Percentiles rank a stretch among this genome's conserved stretches.
phyloP scores from a whole-genome alignment of 2,113 vertebrate genomes.

The Mormyrus iriodes region DNA sequence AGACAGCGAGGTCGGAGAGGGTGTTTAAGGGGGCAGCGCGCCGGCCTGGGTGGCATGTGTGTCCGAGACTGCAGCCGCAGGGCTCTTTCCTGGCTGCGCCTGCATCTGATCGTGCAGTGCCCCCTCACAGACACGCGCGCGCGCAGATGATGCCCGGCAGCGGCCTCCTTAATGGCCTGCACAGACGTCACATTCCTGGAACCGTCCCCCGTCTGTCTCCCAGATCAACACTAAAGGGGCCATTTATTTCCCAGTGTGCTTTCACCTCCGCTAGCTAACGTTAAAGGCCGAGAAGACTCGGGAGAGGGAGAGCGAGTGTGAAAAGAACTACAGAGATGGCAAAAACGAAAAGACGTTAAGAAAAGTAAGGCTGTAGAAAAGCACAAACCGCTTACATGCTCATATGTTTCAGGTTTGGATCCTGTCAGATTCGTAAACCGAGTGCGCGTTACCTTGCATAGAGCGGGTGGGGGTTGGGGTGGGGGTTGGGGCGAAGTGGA shows the following conservation, averaged over 20 bases:
- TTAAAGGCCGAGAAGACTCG: not conserved
- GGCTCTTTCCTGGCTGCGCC: not conserved
- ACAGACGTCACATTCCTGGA: conserved; percentile 26
- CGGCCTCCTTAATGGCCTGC: conserved; percentile 10
- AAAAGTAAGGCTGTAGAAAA: not conserved
- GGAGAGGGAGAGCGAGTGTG: not conserved
- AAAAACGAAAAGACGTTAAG: not conserved
- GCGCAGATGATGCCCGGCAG: not conserved
- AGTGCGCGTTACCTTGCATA: not conserved
- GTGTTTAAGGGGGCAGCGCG: not conserved
- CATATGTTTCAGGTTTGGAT: not conserved
- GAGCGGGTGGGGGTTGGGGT: no score
- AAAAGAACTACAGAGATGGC: not conserved
- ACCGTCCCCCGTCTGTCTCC: conserved; percentile 15
- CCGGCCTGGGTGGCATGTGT: not conserved
- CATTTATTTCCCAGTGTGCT: conserved; percentile 15
- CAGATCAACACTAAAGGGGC: conserved; percentile 19
- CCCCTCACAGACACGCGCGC: not conserved
- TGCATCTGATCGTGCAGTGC: not conserved
- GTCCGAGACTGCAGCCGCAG: not conserved
- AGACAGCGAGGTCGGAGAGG: not conserved
- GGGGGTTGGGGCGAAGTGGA: not conserved
- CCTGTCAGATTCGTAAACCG: not conserved
- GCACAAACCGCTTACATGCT: not conserved
- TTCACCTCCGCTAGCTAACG: conserved; percentile 6